These are phyloP conservation scores for Hemiprocne comata DNA, from an alignment of 2,113 vertebrate genomes.

Conservation along the genomic window DNA sequence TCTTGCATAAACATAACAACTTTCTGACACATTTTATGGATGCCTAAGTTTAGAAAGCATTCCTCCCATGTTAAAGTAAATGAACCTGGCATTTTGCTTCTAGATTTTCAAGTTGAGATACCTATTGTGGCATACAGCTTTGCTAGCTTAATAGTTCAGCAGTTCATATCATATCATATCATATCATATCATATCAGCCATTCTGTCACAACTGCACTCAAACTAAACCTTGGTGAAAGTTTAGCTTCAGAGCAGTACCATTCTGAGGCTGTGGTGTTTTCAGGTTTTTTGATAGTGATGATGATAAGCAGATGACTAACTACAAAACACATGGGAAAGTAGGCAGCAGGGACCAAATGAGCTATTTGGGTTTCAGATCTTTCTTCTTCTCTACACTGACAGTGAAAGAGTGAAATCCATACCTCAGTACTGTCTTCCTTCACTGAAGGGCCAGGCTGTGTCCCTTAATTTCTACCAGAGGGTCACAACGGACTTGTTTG, in stretches of 20 bases:
- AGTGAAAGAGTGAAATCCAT: neutral
- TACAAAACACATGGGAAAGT: neutral
- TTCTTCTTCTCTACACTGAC: neutral
- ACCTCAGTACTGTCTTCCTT: neutral
- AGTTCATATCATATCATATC: neutral
- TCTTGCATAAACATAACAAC: neutral
- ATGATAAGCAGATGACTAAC: neutral
- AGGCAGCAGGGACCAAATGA: neutral
- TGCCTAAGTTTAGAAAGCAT: neutral
- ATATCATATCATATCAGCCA: neutral
- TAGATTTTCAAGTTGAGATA: neutral
- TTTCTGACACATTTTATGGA: neutral
- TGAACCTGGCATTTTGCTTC: neutral
- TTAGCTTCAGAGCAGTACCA: neutral
- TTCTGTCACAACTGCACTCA: neutral
- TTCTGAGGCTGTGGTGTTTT: neutral
- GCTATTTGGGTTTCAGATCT: neutral
- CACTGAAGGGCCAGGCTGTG: neutral
- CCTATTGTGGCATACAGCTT: neutral
- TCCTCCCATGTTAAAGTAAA: neutral
- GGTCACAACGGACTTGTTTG: neutral
- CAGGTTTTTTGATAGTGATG: neutral
- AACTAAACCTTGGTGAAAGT: neutral
- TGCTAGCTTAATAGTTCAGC: neutral
- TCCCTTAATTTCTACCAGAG: neutral